Percentiles rank a stretch among this genome's conserved stretches.
phyloP scores from a whole-genome alignment of 2,113 vertebrate species.

The Hystrix cristata region DNA sequence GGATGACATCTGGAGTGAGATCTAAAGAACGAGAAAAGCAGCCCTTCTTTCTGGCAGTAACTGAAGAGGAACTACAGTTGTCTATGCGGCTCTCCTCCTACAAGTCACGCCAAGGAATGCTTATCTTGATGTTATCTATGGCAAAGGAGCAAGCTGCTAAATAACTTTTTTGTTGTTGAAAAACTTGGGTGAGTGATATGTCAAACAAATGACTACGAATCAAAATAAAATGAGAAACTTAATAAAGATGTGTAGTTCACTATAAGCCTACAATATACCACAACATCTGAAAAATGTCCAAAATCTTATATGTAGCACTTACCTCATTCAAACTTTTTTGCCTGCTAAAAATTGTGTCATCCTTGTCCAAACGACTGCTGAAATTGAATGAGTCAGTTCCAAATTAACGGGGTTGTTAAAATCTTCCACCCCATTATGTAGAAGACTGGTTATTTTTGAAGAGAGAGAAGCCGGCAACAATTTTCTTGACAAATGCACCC shows the following conservation, averaged over 20 bases:
- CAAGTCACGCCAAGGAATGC: neutral
- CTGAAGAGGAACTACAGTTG: neutral
- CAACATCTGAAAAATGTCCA: neutral
- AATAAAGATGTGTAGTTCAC: constrained; percentile 18
- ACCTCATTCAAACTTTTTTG: constrained; percentile 62
- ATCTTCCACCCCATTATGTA: neutral
- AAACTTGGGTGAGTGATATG: constrained; percentile 13
- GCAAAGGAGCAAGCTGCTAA: constrained; percentile 7
- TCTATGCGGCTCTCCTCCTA: neutral
- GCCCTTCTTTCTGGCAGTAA: neutral
- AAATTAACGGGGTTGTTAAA: constrained; percentile 46
- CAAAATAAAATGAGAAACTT: constrained; percentile 58
- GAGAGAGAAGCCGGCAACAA: neutral
- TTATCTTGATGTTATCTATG: neutral
- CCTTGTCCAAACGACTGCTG: constrained; percentile 39
- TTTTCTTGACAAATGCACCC: neutral
- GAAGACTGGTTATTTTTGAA: constrained; percentile 42
- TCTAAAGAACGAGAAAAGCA: neutral
- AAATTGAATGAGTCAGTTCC: constrained; percentile 37
- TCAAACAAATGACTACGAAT: constrained; percentile 35
- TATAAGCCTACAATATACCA: neutral
- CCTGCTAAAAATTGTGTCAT: constrained; percentile 48
- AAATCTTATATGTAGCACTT: neutral
- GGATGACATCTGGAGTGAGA: neutral
- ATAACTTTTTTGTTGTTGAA: constrained; percentile 17